Conservation (phyloP, 2,113 vertebrate species). For the Epinephelus cyanopodus region DNA sequence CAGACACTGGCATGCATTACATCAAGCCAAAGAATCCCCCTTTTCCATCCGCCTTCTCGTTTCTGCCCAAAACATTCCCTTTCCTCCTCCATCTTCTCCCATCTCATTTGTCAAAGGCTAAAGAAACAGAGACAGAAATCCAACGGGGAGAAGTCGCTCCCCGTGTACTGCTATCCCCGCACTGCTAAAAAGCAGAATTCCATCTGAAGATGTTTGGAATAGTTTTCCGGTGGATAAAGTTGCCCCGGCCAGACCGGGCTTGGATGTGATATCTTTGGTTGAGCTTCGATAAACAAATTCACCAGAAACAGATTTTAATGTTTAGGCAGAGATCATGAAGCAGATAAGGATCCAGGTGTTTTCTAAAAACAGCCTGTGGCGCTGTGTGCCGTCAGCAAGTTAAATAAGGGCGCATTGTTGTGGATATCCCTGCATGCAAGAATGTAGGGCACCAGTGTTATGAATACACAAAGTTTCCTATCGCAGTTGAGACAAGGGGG, state of each 20-base stretch:
- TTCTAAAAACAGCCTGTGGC: background rate
- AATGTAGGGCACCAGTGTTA: slow-evolving; percentile 67
- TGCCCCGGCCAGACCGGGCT: slow-evolving; percentile 16
- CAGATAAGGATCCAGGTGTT: background rate
- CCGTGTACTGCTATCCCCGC: slow-evolving; percentile 38
- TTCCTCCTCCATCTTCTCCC: slow-evolving; percentile 73
- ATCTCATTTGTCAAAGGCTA: slow-evolving; percentile 82
- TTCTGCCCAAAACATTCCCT: slow-evolving; percentile 73
- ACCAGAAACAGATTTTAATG: background rate
- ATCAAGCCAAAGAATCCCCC: slow-evolving; percentile 79
- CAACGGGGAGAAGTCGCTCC: slow-evolving; percentile 62
- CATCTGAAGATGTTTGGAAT: slow-evolving; percentile 80
- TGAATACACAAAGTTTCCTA: slow-evolving; percentile 70
- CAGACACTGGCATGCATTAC: slow-evolving; percentile 81
- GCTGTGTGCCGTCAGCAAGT: slow-evolving; percentile 15
- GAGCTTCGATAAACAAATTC: slow-evolving; percentile 21
- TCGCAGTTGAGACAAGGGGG: slow-evolving; percentile 31
- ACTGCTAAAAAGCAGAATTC: slow-evolving; percentile 67
- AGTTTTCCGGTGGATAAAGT: slow-evolving; percentile 63
- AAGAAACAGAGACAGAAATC: slow-evolving; percentile 79
- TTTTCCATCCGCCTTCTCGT: slow-evolving; percentile 54
- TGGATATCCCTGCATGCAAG: slow-evolving; percentile 49
- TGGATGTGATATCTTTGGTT: slow-evolving; percentile 39
- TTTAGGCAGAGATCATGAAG: slow-evolving; percentile 8
- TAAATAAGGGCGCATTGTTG: slow-evolving; percentile 30